A percentile compares a stretch with the other conserved stretches of the same genome.
Evolutionary conservation across 2,113 vertebrate species (phyloP).

Genomic region (Oplegnathus fasciatus): DNA sequence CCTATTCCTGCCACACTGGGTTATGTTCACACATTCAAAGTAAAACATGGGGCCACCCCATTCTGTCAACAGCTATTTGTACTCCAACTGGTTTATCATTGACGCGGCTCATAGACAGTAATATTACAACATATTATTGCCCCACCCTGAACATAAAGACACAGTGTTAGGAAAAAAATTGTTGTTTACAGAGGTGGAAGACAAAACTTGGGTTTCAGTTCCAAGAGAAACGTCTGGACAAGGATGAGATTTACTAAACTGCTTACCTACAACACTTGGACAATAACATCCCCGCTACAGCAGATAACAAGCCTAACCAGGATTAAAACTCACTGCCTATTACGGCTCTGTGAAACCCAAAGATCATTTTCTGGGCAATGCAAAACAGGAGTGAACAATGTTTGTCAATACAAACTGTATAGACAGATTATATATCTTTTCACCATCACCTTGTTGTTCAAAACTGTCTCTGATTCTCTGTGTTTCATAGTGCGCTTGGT

Average conservation of each 20-base stretch:
- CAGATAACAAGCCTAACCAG: constrained; percentile 11
- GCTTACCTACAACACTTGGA: constrained; percentile 5
- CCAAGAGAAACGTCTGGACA: background rate
- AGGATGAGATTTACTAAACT: background rate
- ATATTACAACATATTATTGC: background rate
- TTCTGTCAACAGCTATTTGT: constrained; percentile 55
- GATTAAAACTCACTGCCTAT: constrained; percentile 16
- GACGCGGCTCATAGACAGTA: constrained; percentile 8
- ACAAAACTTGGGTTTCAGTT: background rate
- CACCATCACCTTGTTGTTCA: background rate
- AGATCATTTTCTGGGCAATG: background rate
- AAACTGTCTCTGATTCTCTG: background rate
- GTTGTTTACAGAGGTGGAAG: background rate
- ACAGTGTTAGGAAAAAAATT: background rate
- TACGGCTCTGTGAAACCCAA: background rate
- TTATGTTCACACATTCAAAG: constrained; percentile 59
- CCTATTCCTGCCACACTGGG: constrained; percentile 33
- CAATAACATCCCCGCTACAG: background rate
- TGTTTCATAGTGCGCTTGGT: constrained; percentile 17
- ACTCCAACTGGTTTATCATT: constrained; percentile 50
- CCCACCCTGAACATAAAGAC: constrained; percentile 17
- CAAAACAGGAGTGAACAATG: background rate
- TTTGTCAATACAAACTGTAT: background rate
- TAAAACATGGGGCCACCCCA: constrained; percentile 47
- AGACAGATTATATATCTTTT: background rate